Conservation (phyloP, 2,113 vertebrate species). For the Ailurus styani region DNA sequence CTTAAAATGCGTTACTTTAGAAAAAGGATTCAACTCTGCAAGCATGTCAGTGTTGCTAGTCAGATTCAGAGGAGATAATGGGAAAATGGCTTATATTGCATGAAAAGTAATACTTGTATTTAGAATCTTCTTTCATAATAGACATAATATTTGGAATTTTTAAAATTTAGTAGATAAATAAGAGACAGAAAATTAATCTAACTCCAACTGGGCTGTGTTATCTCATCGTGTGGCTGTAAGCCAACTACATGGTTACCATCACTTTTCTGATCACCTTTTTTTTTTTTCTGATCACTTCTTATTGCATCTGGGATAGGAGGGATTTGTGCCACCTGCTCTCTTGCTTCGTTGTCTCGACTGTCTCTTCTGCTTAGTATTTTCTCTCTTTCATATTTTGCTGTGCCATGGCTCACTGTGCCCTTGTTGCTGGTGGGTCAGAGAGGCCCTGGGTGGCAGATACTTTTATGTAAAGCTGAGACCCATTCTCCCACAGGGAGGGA, state of each 20-base stretch:
- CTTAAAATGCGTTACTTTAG: not conserved
- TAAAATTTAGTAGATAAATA: not conserved
- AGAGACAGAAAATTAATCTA: not conserved
- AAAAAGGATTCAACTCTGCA: not conserved
- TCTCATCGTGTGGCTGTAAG: not conserved
- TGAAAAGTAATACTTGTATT: not conserved
- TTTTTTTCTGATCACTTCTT: not conserved
- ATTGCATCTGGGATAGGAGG: not conserved
- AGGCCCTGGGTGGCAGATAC: not conserved
- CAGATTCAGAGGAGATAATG: not conserved
- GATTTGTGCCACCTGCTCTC: not conserved
- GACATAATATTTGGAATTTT: not conserved
- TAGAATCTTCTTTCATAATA: not conserved
- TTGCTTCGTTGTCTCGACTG: not conserved
- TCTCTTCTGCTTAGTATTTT: not conserved
- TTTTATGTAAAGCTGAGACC: not conserved
- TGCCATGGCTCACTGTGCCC: not conserved
- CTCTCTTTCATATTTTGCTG: not conserved
- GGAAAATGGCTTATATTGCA: not conserved
- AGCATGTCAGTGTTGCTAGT: not conserved
- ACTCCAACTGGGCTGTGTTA: not conserved
- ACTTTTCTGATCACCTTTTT: not conserved
- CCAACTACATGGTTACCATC: not conserved
- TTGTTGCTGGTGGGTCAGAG: not conserved
- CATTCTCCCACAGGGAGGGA: not conserved